Evolutionary conservation across 2,888 invertebrate species (phyloP), one percentile per base, ranked within the genome.

Genomic region (Petrolisthes cinctipes): DNA sequence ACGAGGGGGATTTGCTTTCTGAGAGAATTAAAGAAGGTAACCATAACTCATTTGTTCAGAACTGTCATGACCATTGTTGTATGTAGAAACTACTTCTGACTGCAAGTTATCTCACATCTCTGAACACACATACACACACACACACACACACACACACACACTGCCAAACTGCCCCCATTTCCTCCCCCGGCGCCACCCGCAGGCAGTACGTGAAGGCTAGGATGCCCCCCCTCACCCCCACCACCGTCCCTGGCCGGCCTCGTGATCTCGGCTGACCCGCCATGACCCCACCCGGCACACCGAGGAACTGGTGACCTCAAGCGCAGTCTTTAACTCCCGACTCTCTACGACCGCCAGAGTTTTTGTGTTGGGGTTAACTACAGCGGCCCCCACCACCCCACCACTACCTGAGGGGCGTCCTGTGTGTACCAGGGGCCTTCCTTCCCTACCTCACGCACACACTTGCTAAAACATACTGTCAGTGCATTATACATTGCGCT

Each of bases 281-380:
- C 61, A 37, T 51, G 83, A 83, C 83, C 83, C 73, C 75, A n/a
- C 17, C 56, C 51, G 76, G 23, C 73, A 37, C 73, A 76, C 57
- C 75, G 76, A 83, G 83, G 83, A 83, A 83, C 83, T 83, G 57
- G 75, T 23, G 83, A 83, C 83, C 83, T n/a, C 61, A 23, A 75
- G 37, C 37, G 66, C 57, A 20, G 75, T 76, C 37, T 76, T 76
- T 76, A 83, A 61, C 83, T 57, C 75, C 75, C 76, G 37, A 20
- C 83, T 83, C 83, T 83, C 83, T 61, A 81, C 83, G n/a, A 75
- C 37, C 83, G 53, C 53, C 11, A 23, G 73, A 73, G 73, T 83
- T 83, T 83, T 83, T 83, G 54, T 73, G 82, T 7, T 83, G 11
- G 5, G 23, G 73, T 20, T 71, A 83, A 73, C 83, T 71, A 73